Evolutionary conservation across 2,888 invertebrate species (phyloP).

Genomic region (Limenitis camilla): DNA sequence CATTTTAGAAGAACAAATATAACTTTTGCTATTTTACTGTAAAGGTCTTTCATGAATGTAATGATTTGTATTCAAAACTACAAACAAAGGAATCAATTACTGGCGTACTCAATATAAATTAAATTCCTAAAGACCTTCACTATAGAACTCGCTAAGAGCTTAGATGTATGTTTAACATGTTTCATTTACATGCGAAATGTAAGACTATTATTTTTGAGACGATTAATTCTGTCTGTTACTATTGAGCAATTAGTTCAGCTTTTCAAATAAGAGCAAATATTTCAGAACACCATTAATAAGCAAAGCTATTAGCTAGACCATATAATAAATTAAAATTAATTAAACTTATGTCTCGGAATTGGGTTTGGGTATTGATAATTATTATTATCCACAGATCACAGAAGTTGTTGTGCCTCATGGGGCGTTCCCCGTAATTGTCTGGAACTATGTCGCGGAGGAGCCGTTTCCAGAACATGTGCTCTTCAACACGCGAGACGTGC

Average conservation of each 20-base stretch:
- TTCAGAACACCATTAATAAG: too few species aligned
- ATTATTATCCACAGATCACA: slow-evolving; percentile 82
- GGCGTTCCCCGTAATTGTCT: slow-evolving; percentile 87
- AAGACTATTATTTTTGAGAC: too few species aligned
- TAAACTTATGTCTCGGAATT: too few species aligned
- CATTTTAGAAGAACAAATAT: too few species aligned
- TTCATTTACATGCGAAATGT: neutral
- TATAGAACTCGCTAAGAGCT: neutral
- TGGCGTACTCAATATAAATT: neutral
- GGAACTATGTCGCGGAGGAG: slow-evolving; percentile 88
- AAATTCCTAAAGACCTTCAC: neutral
- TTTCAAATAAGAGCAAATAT: too few species aligned
- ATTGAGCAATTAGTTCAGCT: too few species aligned
- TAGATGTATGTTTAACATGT: neutral
- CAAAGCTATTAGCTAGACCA: too few species aligned
- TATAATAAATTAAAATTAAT: too few species aligned
- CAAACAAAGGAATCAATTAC: slow-evolving; percentile 4
- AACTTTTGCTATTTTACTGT: too few species aligned
- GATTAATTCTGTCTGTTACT: too few species aligned
- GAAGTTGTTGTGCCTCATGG: slow-evolving; percentile 86
- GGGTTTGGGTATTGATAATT: too few species aligned
- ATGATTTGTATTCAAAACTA: slow-evolving; percentile 2
- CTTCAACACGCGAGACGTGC: slow-evolving; percentile 83
- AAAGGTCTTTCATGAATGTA: neutral
- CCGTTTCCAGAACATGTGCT: slow-evolving; percentile 80